Evolutionary conservation across 2,888 invertebrate species (phyloP), one percentile per base, ranked within the genome.

Genomic region (Smittia sp.): DNA sequence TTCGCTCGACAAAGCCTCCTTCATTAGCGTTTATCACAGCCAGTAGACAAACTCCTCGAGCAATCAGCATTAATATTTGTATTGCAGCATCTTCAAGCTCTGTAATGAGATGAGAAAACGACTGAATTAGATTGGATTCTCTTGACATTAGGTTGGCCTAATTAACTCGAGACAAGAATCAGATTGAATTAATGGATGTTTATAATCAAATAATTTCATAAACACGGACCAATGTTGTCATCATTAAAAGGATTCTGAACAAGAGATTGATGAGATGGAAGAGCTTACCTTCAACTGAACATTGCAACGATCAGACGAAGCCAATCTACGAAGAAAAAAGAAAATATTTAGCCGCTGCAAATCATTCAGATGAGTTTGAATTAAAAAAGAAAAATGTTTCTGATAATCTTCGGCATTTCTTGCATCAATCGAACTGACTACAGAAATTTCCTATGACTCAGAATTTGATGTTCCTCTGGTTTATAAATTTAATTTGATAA

Each of bases 161-260:
- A 32, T 6, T 32, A 6, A 32, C 9, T 32, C 32, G 32, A 32
- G 32, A 32, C 3, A 32, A 6, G 32, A 32, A 6, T 67, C 67
- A 67, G 41, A n/a, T 24, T n/a, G 9, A 68, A 78, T 77, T 76
- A 77, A 77, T 78, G 77, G 77, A 76, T 73, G 27, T 58, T 52
- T 74, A 73, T 75, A 78, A 78, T 79, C 79, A 79, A 73, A 76
- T 75, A 78, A 78, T 76, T 76, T 79, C 78, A 78, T 79, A 77
- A 79, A 79, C 78, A 79, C 79, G 79, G 78, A 79, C 79, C 79
- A 79, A 78, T 78, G 74, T 24, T 74, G 66, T 75, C 75, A 75
- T 73, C 73, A 73, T 27, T 63, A 9, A 67, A 62, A 62, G 1
- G 22, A 58, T 25, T 32, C 7, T 39, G 7, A 39, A 9, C 39